Conservation (phyloP, 2,113 vertebrate species). For the Cyprinus carpio region DNA sequence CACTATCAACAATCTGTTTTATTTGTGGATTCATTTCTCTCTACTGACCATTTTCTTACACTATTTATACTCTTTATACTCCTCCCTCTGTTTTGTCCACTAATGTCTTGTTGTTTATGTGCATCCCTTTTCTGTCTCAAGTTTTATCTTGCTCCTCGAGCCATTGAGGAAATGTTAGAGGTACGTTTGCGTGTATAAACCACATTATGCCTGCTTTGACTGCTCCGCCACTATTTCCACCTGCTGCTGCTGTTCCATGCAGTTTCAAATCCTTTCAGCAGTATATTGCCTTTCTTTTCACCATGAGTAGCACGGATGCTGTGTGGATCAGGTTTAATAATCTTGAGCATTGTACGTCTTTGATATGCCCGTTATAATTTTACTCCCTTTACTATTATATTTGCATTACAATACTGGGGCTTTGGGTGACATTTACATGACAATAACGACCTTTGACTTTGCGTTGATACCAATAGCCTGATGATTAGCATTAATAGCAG, state of each 20-base stretch:
- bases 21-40: background rate
- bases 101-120: conserved; percentile 47
- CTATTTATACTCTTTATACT: conserved; percentile 11
- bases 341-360: conserved; percentile 18
- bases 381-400: conserved; percentile 69
- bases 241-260: background rate
- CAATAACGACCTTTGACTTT: conserved; percentile 71
- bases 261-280: conserved; percentile 21
- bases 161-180: conserved; percentile 78
- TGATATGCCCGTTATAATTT: conserved; percentile 63
- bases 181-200: conserved; percentile 66
- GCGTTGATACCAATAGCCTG: conserved; percentile 61
- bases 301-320: background rate
- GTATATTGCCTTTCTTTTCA: conserved; percentile 26
- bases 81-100: conserved; percentile 52
- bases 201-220: conserved; percentile 12
- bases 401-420: conserved; percentile 32
- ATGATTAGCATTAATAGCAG: conserved; percentile 62
- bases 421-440: conserved; percentile 71
- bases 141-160: conserved; percentile 71
- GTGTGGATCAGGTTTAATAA: conserved; percentile 27
- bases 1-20: background rate
- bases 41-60: background rate
- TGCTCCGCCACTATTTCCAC: background rate
- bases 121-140: conserved; percentile 65